A percentile compares a stretch with the other conserved stretches of the same genome.
These are phyloP conservation scores for Zaprionus obscuricornis DNA, from an alignment of 2,888 invertebrate genomes.

Conservation along the genomic window DNA sequence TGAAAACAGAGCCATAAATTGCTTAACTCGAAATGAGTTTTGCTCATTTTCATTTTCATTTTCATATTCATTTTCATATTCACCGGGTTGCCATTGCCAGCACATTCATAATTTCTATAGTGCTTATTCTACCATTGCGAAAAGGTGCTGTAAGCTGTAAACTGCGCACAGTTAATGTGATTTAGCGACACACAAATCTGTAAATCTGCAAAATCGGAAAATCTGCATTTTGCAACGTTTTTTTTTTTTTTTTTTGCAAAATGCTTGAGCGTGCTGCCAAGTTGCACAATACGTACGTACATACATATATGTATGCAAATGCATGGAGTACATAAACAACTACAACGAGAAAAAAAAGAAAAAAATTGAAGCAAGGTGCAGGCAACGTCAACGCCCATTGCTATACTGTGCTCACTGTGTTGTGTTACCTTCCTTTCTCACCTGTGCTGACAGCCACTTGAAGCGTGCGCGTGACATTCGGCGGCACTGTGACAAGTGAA, in stretches of 20 bases:
- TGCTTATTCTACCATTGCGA: neutral
- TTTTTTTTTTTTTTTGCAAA: too few relatives aligned
- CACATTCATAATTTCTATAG: slow-evolving; percentile 39
- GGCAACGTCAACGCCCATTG: neutral
- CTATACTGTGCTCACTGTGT: neutral
- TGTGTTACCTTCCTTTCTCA: slow-evolving; percentile 4
- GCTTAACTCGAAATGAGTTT: slow-evolving; percentile 59
- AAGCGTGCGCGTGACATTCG: slow-evolving; percentile 72
- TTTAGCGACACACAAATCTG: slow-evolving; percentile 24
- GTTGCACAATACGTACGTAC: slow-evolving; percentile 20
- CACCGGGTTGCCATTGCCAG: slow-evolving; percentile 35
- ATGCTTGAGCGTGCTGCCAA: slow-evolving; percentile 20
- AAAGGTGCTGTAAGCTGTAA: neutral
- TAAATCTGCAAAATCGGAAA: neutral
- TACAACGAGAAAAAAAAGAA: too few relatives aligned
- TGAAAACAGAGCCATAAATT: slow-evolving; percentile 69
- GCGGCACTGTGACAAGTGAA: slow-evolving; percentile 63
- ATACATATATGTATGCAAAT: neutral
- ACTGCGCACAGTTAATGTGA: slow-evolving; percentile 14
- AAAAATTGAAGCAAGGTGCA: too few relatives aligned
- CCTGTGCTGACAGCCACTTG: slow-evolving; percentile 57
- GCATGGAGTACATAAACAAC: neutral
- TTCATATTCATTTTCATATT: slow-evolving; percentile 17
- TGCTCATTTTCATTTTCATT: slow-evolving; percentile 47
- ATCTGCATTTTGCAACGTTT: slow-evolving; percentile 40